Evolutionary conservation across 2,797 vertebrate genomes (phyloP).

Genomic region (Lacerta viridis): DNA sequence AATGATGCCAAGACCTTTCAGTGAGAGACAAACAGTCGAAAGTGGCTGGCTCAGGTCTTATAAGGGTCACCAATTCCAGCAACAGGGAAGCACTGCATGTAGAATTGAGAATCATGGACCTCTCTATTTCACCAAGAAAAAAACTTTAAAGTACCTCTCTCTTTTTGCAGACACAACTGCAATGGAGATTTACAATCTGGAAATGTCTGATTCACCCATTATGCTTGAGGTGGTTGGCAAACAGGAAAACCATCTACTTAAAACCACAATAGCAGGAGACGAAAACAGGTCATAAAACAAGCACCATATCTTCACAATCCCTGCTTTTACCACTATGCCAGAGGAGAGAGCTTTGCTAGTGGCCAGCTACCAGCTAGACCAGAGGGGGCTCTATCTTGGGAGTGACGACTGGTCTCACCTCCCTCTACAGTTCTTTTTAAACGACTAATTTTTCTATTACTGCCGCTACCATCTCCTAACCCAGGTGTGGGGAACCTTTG

Average conservation of each 20-base stretch:
- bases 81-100: neutral
- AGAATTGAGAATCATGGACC: conserved; percentile 12
- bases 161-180: neutral
- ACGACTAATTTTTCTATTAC: neutral
- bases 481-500: no score
- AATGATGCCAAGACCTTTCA: conserved; percentile 23
- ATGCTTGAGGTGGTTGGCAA: neutral
- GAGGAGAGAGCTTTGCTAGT: neutral
- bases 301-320: neutral
- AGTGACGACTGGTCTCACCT: neutral
- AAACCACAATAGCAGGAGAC: neutral
- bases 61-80: conserved; percentile 14
- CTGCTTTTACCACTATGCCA: neutral
- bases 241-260: neutral
- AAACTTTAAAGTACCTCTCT: neutral
- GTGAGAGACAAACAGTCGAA: conserved; percentile 5
- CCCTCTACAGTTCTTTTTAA: neutral
- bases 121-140: neutral
- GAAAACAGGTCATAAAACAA: neutral
- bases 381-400: neutral
- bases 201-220: neutral
- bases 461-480: neutral
- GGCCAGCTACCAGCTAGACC: neutral
- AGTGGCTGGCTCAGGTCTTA: conserved; percentile 8
- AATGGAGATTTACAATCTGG: neutral